These are phyloP conservation scores for Anthoscopus minutus DNA, from an alignment of 2,113 vertebrate species.

Conservation along the genomic window DNA sequence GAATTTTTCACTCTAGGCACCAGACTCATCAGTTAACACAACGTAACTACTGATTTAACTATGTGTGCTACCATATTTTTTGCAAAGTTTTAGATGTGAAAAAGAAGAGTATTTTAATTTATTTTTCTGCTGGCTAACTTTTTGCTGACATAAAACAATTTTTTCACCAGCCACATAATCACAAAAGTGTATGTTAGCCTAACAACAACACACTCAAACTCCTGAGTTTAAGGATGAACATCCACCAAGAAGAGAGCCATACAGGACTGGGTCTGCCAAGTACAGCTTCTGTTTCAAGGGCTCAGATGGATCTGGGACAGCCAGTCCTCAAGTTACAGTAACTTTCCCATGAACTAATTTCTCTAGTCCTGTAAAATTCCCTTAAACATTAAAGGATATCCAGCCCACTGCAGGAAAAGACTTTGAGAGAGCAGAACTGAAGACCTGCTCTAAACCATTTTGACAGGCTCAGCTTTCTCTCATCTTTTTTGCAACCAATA, in stretches of 20 bases:
- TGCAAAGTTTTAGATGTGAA: neutral
- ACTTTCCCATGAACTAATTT: conserved; percentile 7
- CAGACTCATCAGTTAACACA: neutral
- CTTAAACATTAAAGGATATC: neutral
- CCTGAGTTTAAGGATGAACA: neutral
- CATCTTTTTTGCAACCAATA: neutral
- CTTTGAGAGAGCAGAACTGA: neutral
- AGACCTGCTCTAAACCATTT: neutral
- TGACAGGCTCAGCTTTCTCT: neutral
- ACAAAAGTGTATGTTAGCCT: neutral
- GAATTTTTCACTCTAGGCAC: neutral
- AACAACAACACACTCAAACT: neutral
- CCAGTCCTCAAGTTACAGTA: neutral
- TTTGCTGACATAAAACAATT: neutral
- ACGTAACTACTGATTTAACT: neutral
- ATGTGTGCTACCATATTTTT: neutral
- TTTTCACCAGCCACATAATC: neutral
- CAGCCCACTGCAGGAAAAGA: neutral
- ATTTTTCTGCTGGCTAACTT: neutral
- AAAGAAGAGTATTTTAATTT: neutral
- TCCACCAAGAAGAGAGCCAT: neutral
- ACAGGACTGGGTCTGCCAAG: neutral
- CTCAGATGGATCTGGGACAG: neutral
- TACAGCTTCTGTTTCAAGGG: neutral
- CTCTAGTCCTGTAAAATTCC: neutral